Evolutionary conservation across 2,113 vertebrate species (phyloP).

Genomic region (Origma solitaria): DNA sequence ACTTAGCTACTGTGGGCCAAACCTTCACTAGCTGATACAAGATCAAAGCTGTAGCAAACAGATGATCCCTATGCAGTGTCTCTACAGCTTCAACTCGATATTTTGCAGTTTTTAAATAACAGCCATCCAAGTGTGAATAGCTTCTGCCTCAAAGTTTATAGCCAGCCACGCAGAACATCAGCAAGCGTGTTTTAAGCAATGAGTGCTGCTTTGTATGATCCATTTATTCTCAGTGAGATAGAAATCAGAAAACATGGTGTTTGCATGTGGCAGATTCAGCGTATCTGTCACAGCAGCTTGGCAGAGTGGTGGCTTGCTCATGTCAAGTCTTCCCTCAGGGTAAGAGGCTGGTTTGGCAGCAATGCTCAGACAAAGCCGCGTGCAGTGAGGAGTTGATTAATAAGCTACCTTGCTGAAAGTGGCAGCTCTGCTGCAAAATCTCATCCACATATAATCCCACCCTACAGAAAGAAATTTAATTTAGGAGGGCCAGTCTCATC

Average conservation of each 20-base stretch:
- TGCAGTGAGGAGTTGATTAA: neutral
- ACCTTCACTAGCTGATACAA: neutral
- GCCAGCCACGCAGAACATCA: neutral
- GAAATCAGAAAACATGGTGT: neutral
- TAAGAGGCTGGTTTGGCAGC: neutral
- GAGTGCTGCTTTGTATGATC: neutral
- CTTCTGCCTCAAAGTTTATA: neutral
- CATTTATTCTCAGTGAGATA: neutral
- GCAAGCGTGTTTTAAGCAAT: neutral
- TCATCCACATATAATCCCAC: neutral
- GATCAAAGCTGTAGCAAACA: conserved; percentile 8
- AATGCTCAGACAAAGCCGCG: neutral
- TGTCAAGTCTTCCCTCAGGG: neutral
- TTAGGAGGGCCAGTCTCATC: neutral
- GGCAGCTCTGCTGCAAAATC: neutral
- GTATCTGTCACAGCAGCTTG: neutral
- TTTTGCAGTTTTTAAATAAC: neutral
- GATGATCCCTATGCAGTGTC: neutral
- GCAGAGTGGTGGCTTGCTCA: neutral
- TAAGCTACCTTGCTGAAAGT: neutral
- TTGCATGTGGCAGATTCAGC: neutral
- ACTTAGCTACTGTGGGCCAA: neutral
- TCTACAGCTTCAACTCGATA: neutral
- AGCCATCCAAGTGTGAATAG: neutral
- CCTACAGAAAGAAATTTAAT: conserved; percentile 17